Evolutionary conservation across 2,888 invertebrate genomes (phyloP).

Genomic region (Thysanoteuthis rhombus): DNA sequence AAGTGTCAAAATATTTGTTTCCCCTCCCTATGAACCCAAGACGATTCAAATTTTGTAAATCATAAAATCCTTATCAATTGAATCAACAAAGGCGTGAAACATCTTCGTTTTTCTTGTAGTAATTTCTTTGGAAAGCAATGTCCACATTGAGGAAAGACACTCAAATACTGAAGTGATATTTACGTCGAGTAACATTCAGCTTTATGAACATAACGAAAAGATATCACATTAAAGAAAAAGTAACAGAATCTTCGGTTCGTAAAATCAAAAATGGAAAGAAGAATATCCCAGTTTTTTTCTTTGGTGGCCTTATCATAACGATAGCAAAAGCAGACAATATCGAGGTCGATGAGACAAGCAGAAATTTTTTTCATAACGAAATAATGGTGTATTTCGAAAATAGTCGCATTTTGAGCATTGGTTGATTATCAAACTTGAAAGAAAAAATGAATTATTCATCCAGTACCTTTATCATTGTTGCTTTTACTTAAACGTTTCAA

Average conservation of each 20-base stretch:
- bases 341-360: too few species aligned
- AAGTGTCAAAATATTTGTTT: too few species aligned
- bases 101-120: background rate
- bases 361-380: too few species aligned
- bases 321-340: too few species aligned
- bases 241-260: background rate
- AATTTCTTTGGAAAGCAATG: background rate
- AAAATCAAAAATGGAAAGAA: background rate
- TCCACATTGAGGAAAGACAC: background rate
- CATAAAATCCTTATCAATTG: background rate
- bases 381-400: too few species aligned
- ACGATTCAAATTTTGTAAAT: background rate
- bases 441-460: too few species aligned
- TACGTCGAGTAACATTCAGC: background rate
- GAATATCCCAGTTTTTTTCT: too few species aligned
- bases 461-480: too few species aligned
- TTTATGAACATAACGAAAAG: background rate
- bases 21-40: background rate
- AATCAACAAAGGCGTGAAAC: background rate
- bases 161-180: background rate
- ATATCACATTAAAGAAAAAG: background rate
- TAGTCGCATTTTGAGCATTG: too few species aligned
- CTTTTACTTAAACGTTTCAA: too few species aligned
- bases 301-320: too few species aligned
- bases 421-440: too few species aligned